Conservation (phyloP, 2,797 vertebrate species). For the Pelodytes ibericus region DNA sequence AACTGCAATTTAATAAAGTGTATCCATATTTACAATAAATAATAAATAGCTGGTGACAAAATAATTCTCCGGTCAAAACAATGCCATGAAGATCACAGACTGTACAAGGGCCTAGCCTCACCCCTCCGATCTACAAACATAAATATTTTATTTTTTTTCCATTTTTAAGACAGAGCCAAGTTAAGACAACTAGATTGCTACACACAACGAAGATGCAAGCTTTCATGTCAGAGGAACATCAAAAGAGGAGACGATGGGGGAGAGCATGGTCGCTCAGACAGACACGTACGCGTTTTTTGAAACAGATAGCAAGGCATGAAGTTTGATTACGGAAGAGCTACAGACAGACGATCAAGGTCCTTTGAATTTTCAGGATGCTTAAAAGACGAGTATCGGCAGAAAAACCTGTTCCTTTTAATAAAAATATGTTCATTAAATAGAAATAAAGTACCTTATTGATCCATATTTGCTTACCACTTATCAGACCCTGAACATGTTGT, state of each 20-base stretch:
- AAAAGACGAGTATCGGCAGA: too few species aligned
- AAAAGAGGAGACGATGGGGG: not conserved
- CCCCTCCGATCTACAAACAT: constrained; percentile 45
- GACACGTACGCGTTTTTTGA: constrained; percentile 40
- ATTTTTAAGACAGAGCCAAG: constrained; percentile 41
- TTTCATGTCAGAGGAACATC: constrained; percentile 31
- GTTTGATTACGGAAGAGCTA: not conserved
- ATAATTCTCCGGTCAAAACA: not conserved
- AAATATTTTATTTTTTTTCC: constrained; percentile 41
- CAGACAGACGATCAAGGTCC: not conserved
- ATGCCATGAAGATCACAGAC: not conserved
- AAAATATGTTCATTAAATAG: too few species aligned
- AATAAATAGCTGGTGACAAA: not conserved
- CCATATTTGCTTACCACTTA: too few species aligned
- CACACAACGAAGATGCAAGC: constrained; percentile 48
- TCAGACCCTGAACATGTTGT: too few species aligned
- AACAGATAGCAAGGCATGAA: constrained; percentile 33
- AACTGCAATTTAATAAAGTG: constrained; percentile 9
- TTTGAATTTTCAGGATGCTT: not conserved
- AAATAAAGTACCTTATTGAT: too few species aligned
- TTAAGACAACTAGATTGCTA: constrained; percentile 46
- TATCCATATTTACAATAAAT: not conserved
- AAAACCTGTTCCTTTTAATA: too few species aligned
- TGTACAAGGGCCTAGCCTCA: constrained; percentile 36
- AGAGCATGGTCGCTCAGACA: constrained; percentile 33